phyloP scores from a whole-genome alignment of 2,797 vertebrate species.

The Calcarius lapponicus region DNA sequence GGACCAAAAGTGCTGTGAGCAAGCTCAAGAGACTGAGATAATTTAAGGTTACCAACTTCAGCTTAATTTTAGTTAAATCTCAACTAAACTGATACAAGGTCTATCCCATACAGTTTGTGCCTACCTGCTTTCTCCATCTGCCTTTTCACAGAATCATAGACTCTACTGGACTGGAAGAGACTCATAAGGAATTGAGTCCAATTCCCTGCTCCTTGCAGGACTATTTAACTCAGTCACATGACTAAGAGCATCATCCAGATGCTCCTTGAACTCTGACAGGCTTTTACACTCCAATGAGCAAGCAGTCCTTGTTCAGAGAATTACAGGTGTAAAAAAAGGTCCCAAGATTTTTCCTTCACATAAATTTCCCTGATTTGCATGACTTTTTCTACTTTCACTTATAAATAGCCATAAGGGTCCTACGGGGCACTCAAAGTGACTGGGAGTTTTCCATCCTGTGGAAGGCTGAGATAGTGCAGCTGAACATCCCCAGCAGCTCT shows the following conservation, averaged over 20 bases:
- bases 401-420: background rate
- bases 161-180: background rate
- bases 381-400: background rate
- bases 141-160: background rate
- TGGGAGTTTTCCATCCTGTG: background rate
- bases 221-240: background rate
- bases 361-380: background rate
- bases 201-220: background rate
- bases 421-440: background rate
- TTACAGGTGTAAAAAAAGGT: background rate
- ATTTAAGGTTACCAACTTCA: background rate
- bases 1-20: background rate
- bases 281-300: background rate
- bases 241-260: background rate
- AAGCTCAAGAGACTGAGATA: background rate
- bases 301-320: background rate
- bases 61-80: background rate
- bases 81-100: background rate
- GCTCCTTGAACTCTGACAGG: background rate
- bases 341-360: background rate
- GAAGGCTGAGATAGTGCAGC: background rate
- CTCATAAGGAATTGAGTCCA: background rate
- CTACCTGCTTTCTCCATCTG: background rate
- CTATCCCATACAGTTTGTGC: background rate
- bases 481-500: background rate